These are phyloP conservation scores for Troilus luridus DNA, from an alignment of 2,888 invertebrate species.

Conservation along the genomic window DNA sequence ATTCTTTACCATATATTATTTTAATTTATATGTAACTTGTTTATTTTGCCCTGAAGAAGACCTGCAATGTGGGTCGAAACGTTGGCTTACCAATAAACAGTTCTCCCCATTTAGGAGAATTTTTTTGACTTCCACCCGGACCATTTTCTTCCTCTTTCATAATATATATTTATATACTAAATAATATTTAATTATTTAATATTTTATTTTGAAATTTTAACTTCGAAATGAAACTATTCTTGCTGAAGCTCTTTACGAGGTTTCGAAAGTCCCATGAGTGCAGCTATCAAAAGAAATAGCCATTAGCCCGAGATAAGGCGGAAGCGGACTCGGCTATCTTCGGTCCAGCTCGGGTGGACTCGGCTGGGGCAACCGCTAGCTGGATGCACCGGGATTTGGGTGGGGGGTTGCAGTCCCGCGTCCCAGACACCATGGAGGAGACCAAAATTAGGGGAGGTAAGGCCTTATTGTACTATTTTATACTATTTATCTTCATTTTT, in stretches of 20 bases:
- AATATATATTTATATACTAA: no score
- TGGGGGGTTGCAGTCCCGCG: slow-evolving; percentile 58
- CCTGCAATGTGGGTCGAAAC: no score
- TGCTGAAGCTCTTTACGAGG: background rate
- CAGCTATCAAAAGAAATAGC: background rate
- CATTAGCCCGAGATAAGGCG: background rate
- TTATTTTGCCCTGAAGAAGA: no score
- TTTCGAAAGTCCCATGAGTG: background rate
- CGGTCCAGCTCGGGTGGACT: background rate
- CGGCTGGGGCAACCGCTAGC: background rate
- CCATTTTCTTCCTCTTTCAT: no score
- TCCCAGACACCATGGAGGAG: slow-evolving; percentile 57
- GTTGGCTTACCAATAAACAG: no score
- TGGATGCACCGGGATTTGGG: slow-evolving; percentile 51
- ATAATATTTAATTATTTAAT: no score
- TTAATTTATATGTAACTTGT: no score
- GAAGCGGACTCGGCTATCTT: background rate
- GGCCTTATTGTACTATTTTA: background rate
- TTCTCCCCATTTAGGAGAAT: no score
- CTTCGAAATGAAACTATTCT: background rate
- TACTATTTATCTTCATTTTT: background rate
- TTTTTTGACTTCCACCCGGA: no score
- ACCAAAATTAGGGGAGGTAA: slow-evolving; percentile 60
- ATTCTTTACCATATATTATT: no score
- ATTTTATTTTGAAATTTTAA: no score